Percentiles rank a stretch among this genome's conserved stretches.
Evolutionary conservation across 2,113 vertebrate genomes (phyloP).

Genomic region (Python bivittatus): DNA sequence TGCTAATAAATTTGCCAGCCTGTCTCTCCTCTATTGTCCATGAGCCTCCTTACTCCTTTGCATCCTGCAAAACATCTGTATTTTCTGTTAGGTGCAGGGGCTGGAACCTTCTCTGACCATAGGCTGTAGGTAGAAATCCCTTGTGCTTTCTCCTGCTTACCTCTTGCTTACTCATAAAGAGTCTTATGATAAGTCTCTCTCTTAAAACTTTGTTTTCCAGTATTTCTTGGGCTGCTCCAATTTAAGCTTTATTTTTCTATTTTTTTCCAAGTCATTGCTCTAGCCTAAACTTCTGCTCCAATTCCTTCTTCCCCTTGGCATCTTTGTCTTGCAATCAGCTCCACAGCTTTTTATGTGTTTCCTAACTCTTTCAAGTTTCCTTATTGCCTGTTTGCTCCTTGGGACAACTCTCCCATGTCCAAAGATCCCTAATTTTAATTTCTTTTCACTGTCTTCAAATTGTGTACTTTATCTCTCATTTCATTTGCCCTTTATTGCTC

Average conservation of each 20-base stretch:
- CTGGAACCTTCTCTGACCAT: too few relatives aligned
- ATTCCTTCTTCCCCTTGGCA: neutral
- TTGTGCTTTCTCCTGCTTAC: too few relatives aligned
- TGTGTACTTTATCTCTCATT: neutral
- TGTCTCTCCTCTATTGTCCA: too few relatives aligned
- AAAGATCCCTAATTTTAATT: neutral
- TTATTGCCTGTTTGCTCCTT: neutral
- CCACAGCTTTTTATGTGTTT: neutral
- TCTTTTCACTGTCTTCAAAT: neutral
- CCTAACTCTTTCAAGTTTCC: neutral
- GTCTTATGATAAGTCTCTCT: too few relatives aligned
- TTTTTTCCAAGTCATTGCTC: neutral
- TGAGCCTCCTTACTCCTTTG: too few relatives aligned
- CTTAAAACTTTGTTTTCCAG: neutral
- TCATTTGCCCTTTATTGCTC: neutral
- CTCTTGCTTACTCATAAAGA: too few relatives aligned
- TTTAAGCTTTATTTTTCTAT: neutral
- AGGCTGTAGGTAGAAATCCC: too few relatives aligned
- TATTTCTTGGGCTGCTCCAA: too few relatives aligned
- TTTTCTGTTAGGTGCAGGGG: too few relatives aligned
- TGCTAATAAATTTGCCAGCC: too few relatives aligned
- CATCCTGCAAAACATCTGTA: too few relatives aligned
- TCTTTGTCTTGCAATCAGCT: neutral
- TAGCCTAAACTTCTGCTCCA: neutral
- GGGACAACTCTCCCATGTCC: neutral